Evolutionary conservation across 2,797 vertebrate genomes (phyloP), one percentile per base, ranked within the genome.

Genomic region (Sebastes taczanowskii): DNA sequence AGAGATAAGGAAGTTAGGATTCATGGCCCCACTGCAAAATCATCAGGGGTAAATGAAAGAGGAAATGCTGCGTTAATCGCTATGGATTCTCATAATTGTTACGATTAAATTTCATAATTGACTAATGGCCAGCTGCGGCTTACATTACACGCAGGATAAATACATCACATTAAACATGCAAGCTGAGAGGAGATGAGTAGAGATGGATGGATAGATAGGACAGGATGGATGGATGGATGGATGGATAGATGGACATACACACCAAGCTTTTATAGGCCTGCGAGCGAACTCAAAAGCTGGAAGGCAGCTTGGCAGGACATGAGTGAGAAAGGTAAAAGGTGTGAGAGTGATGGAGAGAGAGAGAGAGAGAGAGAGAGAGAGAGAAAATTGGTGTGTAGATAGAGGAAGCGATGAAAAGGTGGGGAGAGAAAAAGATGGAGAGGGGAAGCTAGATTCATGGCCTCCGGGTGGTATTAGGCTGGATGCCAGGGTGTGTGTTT

Each of bases 91-190:
- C 93, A 94, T 96, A 93, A 95, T 94, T 95, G 94, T 95, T 94
- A 94, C 94, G 93, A 95, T 95, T 95, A 93, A 92, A 94, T 95
- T 95, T 95, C 92, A 94, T 94, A 91, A 94, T 93, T 94, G 91
- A 94, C 93, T 95, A 95, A 95, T 95, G 94, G 95, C 91, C 93
- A 93, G 91, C 91, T 94, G 94, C 92, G 90, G 90, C 92, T 93
- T 90, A 77, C 90, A 93, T 94, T 95, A 94, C 89, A 92, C 29
- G 83, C 88, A 91, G 90, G 92, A 91, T 89, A 89, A 92, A 94
- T 94, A 87, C 85, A 92, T 95, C 92, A 94, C 88, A 92, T 90
- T 92, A 90, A 91, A 91, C 90, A 91, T 92, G 90, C 89, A 90
- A 90, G 92, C 92, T 93, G 91, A 93, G 93, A 94, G 91, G 91